Base-by-base conservation (phyloP, 2,113 vertebrate genomes). In the Heterochromis multidens region DNA sequence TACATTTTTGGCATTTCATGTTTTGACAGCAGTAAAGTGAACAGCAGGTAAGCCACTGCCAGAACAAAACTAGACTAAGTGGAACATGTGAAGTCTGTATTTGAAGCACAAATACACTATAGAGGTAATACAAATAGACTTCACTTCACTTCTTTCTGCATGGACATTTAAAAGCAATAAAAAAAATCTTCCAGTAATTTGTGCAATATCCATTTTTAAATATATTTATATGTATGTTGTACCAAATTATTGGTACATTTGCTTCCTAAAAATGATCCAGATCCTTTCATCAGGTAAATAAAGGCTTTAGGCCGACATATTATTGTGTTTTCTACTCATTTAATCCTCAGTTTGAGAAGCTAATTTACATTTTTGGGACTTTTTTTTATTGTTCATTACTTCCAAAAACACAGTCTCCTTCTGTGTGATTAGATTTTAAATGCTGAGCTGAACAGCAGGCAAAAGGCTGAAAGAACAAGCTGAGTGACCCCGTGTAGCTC, bases 401-500 rank as follows among this genome's bases (percentile, higher is more conserved):
- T 0, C 40, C 19, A 43, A 17, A 29, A 72, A 72, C 1, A 14
- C 0, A 2, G 3, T 56, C 21, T 59, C 72, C 65, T 25, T 33
- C 25, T 54, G 58, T 63, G 79, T 29, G 79, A 79, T 80, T 65
- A 16, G 21, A 80, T 33, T 27, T 40, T 13, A 56, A 9, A 56
- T 9, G 31, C 43, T 37, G 6, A 19, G 9, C 1, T 52, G 77
- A 87, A 31, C 81, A 79, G 84, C 87, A 81, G 80, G 62, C 25
- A 25, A 33, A 37, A 43, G 21, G 35, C 21, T 19, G 76, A 81
- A 10, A 10, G 49, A 61, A 7, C 72, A 17, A 49, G 11, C 35
- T 11, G 33, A 80, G 67, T 3, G 80, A 74, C 81, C 79, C 65
- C 14, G 35, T 58, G 79, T 14, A n/a, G 81, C 63, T 81, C 60